Evolutionary conservation across 2,888 invertebrate genomes (phyloP), one percentile per base, ranked within the genome.

Genomic region (Cheilosia vernalis): DNA sequence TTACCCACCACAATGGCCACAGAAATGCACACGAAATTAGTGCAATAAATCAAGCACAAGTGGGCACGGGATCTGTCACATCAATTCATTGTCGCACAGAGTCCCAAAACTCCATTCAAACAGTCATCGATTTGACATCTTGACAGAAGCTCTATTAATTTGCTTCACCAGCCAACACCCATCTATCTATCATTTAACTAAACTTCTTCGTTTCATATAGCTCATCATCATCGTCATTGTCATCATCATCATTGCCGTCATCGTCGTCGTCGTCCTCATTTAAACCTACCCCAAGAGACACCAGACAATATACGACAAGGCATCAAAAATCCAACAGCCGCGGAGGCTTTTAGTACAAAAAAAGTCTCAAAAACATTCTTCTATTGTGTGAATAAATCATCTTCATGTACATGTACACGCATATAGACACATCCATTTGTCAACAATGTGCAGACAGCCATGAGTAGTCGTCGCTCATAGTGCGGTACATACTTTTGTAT

Each of bases 71-170:
- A 74, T 74, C 60, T 84, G 80, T 84, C 84, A 84, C 74, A 76
- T 80, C 80, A 80, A 85, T 72, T 85, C 76, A 66, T 72, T 70
- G 70, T 67, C 17, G 58, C 64, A 27, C 15, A 49, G 27, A 60
- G 51, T 76, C 80, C 66, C 66, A 56, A 76, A 85, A 85, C 80
- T 85, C 76, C 60, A 76, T 80, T 85, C 85, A 76, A 80, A 80
- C 85, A 85, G 80, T 80, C 80, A 85, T 85, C 85, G 85, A 85
- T 80, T 80, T 85, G 85, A 85, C 80, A 85, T 80, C 72, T 76
- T 85, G 85, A 80, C 85, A 85, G 70, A 58, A 76, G 74, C 80
- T 80, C 80, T 77, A 85, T 85, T 80, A 85, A 85, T 85, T 64
- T 72, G 33, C 72, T 6, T 33, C 55, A 6, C 17, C 37, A 60